Percentiles rank a stretch among this genome's conserved stretches.
phyloP scores from a whole-genome alignment of 2,888 invertebrate species.

The Liodrosophila aerea region DNA sequence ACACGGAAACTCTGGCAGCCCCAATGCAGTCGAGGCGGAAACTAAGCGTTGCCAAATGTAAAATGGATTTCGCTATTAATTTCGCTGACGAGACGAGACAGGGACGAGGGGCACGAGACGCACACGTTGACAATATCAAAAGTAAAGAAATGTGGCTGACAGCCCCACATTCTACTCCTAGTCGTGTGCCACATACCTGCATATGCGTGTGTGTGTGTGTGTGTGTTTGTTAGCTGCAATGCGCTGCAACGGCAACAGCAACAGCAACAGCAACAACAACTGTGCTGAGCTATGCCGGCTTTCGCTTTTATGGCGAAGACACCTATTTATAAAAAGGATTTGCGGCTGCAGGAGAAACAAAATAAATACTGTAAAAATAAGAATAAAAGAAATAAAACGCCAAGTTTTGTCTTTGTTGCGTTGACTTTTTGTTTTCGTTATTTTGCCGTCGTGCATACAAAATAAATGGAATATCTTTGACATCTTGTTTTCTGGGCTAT shows the following conservation, averaged over 20 bases:
- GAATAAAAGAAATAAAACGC: no score
- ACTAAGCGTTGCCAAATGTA: constrained; percentile 56
- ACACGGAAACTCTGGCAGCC: constrained; percentile 33
- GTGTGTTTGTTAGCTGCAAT: no score
- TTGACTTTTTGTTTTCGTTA: constrained; percentile 25
- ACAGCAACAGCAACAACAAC: constrained; percentile 37
- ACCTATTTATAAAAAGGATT: constrained; percentile 68
- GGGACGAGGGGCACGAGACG: constrained; percentile 16
- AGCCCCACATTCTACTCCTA: constrained; percentile 26
- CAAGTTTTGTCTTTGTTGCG: constrained; percentile 51
- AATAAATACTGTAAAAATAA: constrained; percentile 15
- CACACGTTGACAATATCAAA: constrained; percentile 65
- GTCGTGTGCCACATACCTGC: constrained; percentile 14
- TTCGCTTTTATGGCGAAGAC: constrained; percentile 64
- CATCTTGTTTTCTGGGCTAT: constrained; percentile 29
- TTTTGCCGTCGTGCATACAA: constrained; percentile 41
- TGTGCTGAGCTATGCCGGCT: constrained; percentile 49
- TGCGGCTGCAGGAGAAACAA: constrained; percentile 46
- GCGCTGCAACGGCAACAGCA: background rate
- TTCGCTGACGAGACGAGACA: constrained; percentile 58
- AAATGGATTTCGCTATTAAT: constrained; percentile 75
- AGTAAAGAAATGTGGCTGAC: constrained; percentile 59
- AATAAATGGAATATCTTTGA: constrained; percentile 58
- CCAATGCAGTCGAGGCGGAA: constrained; percentile 25
- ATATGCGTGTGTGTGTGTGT: background rate